Base-by-base conservation (phyloP, 35 echinoderm and acorn worm species). In the Diadema setosum region DNA sequence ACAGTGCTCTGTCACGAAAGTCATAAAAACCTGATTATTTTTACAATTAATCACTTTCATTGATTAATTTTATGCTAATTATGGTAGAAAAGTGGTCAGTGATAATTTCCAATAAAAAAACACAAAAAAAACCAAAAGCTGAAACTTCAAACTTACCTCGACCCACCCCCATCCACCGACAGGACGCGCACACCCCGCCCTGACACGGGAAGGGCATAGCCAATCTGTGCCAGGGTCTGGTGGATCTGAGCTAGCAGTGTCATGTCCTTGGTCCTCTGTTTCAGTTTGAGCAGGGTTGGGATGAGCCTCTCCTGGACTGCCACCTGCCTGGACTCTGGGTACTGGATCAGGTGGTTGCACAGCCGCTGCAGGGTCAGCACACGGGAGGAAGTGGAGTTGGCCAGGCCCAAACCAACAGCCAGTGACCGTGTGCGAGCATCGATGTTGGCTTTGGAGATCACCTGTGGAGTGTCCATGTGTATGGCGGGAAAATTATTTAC, bases 121-220 rank as follows among this genome's bases (percentile, higher is more conserved):
- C n/a, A n/a, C n/a, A n/a, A n/a, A n/a, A n/a, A n/a, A n/a, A n/a
- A n/a, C n/a, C n/a, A n/a, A n/a, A n/a, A n/a, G n/a, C n/a, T n/a
- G n/a, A n/a, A n/a, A n/a, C n/a, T n/a, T n/a, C n/a, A n/a, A n/a
- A n/a, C 42, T 41, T 94, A 99, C 96, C 93, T 94, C 18, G 93
- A 73, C 33, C 96, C 96, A 17, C 96, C 96, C 34, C 96, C 96
- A 93, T 99, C 96, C 39, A 99, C 81, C 25, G 93, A 85, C 57
- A 94, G 84, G 17, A 99, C 87, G 55, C 93, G 44, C 18, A 99
- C 43, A 40, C 96, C 96, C 60, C 86, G 60, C 34, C 87, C 90
- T 27, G 87, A 81, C 7, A 95, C 96, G 34, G 91, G 89, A 39
- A 78, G 61, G 67, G 87, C 96, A 81, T 99, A 94, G 1, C 96